Base-by-base conservation (phyloP, 2,797 vertebrate genomes). In the Esox lucius region DNA sequence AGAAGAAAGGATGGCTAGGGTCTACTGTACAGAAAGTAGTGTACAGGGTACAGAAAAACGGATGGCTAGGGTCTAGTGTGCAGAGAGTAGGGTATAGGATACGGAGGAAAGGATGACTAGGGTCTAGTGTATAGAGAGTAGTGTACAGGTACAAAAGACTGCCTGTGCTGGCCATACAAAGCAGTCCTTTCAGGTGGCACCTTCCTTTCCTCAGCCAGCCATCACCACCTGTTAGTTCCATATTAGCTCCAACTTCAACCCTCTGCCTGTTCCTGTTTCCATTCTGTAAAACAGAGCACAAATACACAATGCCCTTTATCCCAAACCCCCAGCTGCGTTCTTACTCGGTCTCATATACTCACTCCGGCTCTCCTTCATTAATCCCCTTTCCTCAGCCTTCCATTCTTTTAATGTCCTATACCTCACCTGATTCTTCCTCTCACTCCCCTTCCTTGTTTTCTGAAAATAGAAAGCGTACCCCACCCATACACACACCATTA, bases 161-260 rank as follows among this genome's bases (percentile, higher is more conserved):
- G 83, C 69, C 78, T 87, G 80, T 88, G 74, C 73, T 64, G 72
- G 68, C 81, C 78, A 64, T 70, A 92, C 90, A 92, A 91, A 89
- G 90, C 80, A 72, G 66, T 68, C 85, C 84, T 86, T 91, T 92
- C 87, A 91, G 74, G 80, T 82, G 65, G 56, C 5, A 12, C 78
- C 87, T 73, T 78, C 75, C 71, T 39, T 69, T 53, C 49, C 49
- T 16, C 49, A 17, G 49, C 74, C 70, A 67, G 33, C 77, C 80
- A 78, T 79, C 87, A 78, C 85, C 86, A 87, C 85, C 85, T 87
- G 82, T 77, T 80, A 75, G 67, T 74, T 75, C 75, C 4, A 5
- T 77, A 75, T 82, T 79, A 86, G 75, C 71, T 70, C 2, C 22
- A 31, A 31, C 28, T 1, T 31, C 28, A 49, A 76, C 78, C 62